Percentiles rank a stretch among this genome's conserved stretches.
Evolutionary conservation across 2,797 vertebrate species (phyloP).

Genomic region (Loris lydekkerianus): DNA sequence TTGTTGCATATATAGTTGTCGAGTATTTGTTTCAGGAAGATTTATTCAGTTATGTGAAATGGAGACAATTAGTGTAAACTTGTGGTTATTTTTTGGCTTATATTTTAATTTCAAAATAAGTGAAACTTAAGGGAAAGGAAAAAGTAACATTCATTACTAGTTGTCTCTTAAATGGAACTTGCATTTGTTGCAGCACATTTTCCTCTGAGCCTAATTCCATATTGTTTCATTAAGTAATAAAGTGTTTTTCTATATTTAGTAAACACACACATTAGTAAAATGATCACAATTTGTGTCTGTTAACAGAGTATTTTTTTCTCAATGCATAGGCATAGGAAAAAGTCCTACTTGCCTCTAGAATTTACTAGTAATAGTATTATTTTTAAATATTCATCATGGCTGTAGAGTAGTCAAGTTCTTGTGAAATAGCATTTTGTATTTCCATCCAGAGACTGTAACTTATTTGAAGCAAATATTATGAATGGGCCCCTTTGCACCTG

Average conservation of each 20-base stretch:
- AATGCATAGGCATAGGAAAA: conserved; percentile 15
- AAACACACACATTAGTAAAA: conserved; percentile 35
- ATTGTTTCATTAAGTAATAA: conserved; percentile 43
- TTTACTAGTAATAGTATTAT: conserved; percentile 46
- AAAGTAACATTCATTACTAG: conserved; percentile 64
- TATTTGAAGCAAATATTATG: conserved; percentile 66
- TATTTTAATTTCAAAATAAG: conserved; percentile 84
- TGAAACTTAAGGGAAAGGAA: conserved; percentile 82
- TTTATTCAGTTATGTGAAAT: conserved; percentile 83
- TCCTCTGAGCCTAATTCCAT: conserved; percentile 52
- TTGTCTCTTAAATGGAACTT: conserved; percentile 60
- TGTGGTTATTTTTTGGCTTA: conserved; percentile 75
- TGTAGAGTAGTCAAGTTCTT: conserved; percentile 54
- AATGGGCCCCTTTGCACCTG: conserved; percentile 80
- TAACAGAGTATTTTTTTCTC: conserved; percentile 40
- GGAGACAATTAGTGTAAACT: conserved; percentile 81
- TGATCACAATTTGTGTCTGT: conserved; percentile 33
- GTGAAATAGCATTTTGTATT: conserved; percentile 46
- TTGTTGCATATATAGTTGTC: conserved; percentile 69
- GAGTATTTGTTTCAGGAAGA: conserved; percentile 78
- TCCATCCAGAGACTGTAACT: conserved; percentile 5
- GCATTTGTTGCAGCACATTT: conserved; percentile 62
- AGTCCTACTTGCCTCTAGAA: conserved; percentile 48
- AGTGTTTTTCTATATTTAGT: conserved; percentile 63
- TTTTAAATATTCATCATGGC: conserved; percentile 30